Evolutionary conservation across 2,888 invertebrate species (phyloP).

Genomic region (Euzetes globulus): DNA sequence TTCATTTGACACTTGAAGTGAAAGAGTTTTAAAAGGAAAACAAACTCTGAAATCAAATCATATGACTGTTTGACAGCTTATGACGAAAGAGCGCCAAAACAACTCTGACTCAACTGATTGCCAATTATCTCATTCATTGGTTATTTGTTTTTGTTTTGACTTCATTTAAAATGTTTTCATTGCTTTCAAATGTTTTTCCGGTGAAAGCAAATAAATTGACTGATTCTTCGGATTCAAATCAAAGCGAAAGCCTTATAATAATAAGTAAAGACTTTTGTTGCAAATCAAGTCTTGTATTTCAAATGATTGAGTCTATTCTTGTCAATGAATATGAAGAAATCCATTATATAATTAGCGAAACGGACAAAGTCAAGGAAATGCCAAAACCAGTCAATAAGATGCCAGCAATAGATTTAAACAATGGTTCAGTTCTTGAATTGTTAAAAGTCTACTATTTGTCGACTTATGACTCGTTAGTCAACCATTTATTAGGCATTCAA

Average conservation of each 20-base stretch:
- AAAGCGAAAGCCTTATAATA: background rate
- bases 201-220: background rate
- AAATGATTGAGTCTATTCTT: background rate
- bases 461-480: constrained; percentile 11
- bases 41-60: background rate
- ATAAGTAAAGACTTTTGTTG: background rate
- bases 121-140: too few relatives aligned
- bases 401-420: background rate
- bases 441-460: background rate
- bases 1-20: too few relatives aligned
- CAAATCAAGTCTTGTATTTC: constrained; percentile 11
- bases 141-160: background rate
- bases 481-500: constrained; percentile 6
- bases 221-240: background rate
- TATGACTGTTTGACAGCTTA: background rate
- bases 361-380: background rate
- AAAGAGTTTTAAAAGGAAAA: background rate
- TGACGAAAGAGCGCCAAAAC: constrained; percentile 7
- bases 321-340: background rate
- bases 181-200: constrained; percentile 6
- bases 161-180: constrained; percentile 11
- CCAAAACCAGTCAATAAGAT: background rate
- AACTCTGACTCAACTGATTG: background rate
- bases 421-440: background rate
- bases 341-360: background rate